Evolutionary conservation across 2,113 vertebrate genomes (phyloP).

Genomic region (Okapia johnstoni): DNA sequence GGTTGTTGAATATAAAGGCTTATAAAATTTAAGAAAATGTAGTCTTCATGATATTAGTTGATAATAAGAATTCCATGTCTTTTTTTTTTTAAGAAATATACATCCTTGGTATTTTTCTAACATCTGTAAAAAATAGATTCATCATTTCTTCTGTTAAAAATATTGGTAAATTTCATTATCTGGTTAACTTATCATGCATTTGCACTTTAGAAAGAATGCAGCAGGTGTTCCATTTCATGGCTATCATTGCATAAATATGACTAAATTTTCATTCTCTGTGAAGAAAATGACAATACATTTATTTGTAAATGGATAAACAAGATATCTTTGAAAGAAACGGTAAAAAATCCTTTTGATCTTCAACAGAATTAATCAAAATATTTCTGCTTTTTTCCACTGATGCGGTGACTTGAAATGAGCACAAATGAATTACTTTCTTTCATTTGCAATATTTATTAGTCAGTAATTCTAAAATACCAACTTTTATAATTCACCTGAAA

Average conservation of each 20-base stretch:
- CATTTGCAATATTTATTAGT: not conserved
- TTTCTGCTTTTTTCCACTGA: not conserved
- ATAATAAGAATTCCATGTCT: not conserved
- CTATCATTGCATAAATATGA: slow-evolving; percentile 38
- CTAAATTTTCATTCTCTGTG: slow-evolving; percentile 22
- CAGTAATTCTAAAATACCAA: not conserved
- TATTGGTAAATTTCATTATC: slow-evolving; percentile 46
- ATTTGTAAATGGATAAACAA: not conserved
- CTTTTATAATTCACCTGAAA: not conserved
- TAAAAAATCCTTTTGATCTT: not conserved
- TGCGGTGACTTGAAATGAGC: not conserved
- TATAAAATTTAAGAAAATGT: not conserved
- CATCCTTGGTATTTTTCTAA: not conserved
- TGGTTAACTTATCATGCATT: not conserved
- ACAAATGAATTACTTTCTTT: not conserved
- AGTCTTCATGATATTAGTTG: not conserved
- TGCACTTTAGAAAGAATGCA: not conserved
- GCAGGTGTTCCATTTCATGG: slow-evolving; percentile 52
- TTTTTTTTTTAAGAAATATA: not conserved
- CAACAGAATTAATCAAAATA: not conserved
- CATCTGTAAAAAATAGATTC: not conserved
- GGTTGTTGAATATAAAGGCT: not conserved
- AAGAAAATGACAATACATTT: slow-evolving; percentile 17
- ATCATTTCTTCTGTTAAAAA: slow-evolving; percentile 17
- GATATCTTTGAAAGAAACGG: not conserved